A percentile compares a stretch with the other conserved stretches of the same genome.
Conservation (phyloP, 1,140 invertebrate genomes). For the Scaptodrosophila lebanonensis region DNA sequence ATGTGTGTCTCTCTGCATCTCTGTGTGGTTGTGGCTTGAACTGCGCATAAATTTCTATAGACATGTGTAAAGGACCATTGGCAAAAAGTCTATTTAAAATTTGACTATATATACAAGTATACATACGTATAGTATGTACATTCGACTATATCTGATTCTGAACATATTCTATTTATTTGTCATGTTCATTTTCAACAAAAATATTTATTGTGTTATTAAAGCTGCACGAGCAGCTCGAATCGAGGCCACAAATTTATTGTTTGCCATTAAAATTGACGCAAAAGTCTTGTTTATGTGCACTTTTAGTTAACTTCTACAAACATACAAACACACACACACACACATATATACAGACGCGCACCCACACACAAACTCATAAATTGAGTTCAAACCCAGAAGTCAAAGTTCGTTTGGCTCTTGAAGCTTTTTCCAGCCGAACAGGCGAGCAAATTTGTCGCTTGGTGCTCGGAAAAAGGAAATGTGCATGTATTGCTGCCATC, state of each 20-base stretch:
- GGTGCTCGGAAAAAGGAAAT: no score
- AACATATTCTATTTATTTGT: conserved; percentile 32
- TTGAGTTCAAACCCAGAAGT: conserved; percentile 63
- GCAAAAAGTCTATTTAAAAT: conserved; percentile 39
- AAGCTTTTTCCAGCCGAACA: conserved; percentile 17
- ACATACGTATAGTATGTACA: no score
- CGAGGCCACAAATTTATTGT: conserved; percentile 44
- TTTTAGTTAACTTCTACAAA: conserved; percentile 56
- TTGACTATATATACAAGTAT: conserved; percentile 29
- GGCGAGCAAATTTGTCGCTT: conserved; percentile 68
- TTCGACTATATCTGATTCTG: conserved; percentile 33
- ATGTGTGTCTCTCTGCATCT: conserved; percentile 22
- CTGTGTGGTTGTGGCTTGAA: conserved; percentile 46
- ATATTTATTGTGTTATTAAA: conserved; percentile 21
- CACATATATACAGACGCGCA: no score
- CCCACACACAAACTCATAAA: conserved; percentile 69
- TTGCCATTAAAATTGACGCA: conserved; percentile 61
- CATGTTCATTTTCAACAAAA: conserved; percentile 14
- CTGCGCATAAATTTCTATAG: conserved; percentile 71
- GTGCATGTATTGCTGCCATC: conserved; percentile 44
- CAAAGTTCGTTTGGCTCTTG: conserved; percentile 55
- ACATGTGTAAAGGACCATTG: conserved; percentile 23
- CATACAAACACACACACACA: conserved; percentile 31
- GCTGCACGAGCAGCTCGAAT: conserved; percentile 13
- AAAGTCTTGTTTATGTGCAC: conserved; percentile 65